phyloP scores from a whole-genome alignment of 2,113 vertebrate species.

The Rafetus swinhoei region DNA sequence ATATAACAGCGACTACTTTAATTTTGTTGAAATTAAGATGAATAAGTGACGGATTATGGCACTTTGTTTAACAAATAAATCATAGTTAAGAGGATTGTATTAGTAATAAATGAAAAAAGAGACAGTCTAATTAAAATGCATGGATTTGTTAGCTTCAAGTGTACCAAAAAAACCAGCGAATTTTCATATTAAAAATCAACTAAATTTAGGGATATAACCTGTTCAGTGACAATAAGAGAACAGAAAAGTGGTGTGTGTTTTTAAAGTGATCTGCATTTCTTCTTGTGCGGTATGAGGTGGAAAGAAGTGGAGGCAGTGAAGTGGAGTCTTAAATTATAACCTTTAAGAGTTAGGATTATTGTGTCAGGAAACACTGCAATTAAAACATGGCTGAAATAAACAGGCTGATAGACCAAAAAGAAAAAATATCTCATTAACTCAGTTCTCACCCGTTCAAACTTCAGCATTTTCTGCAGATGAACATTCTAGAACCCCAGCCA shows the following conservation, averaged over 20 bases:
- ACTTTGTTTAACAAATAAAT: constrained; percentile 89
- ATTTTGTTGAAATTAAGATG: constrained; percentile 89
- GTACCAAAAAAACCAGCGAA: constrained; percentile 74
- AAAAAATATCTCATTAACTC: constrained; percentile 39
- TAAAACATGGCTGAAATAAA: constrained; percentile 49
- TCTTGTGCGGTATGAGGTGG: background rate
- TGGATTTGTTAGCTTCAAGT: constrained; percentile 76
- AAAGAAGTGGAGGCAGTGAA: constrained; percentile 4
- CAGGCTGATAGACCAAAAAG: constrained; percentile 19
- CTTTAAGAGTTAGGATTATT: constrained; percentile 19
- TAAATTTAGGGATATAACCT: constrained; percentile 29
- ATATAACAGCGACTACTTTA: constrained; percentile 85
- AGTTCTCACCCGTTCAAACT: constrained; percentile 60
- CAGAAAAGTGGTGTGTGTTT: constrained; percentile 18
- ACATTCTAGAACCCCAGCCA: constrained; percentile 49
- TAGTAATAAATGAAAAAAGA: constrained; percentile 84
- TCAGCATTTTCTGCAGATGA: constrained; percentile 64
- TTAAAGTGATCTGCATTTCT: constrained; percentile 15
- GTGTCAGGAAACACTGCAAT: constrained; percentile 37
- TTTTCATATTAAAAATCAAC: constrained; percentile 70
- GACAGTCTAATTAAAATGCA: constrained; percentile 84
- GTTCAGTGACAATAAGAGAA: constrained; percentile 50
- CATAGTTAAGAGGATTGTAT: constrained; percentile 87
- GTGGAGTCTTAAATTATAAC: background rate
- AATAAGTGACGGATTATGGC: constrained; percentile 86